A percentile compares a stretch with the other conserved stretches of the same genome.
Evolutionary conservation across 2,888 invertebrate species (phyloP).

Genomic region (Orchestes rusci): DNA sequence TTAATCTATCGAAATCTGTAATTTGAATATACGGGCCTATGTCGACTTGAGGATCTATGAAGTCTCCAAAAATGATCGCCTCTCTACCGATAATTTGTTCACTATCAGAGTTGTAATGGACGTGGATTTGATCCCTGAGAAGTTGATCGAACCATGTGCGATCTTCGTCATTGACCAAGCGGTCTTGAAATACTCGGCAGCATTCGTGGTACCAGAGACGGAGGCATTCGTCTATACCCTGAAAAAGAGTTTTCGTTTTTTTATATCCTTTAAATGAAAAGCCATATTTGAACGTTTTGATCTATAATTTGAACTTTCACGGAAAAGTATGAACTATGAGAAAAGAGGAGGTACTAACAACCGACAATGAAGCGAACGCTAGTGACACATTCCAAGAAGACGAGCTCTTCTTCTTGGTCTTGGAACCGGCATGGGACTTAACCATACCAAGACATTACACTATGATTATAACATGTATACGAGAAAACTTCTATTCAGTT

Average conservation of each 20-base stretch:
- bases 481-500: too few relatives aligned
- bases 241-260: not conserved
- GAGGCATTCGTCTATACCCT: slow-evolving; percentile 55
- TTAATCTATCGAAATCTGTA: slow-evolving; percentile 45
- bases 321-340: too few relatives aligned
- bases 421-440: too few relatives aligned
- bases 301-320: too few relatives aligned
- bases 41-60: slow-evolving; percentile 41
- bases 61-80: slow-evolving; percentile 52
- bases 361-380: too few relatives aligned
- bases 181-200: slow-evolving; percentile 79
- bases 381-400: too few relatives aligned
- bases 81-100: slow-evolving; percentile 46
- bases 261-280: too few relatives aligned
- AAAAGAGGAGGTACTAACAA: too few relatives aligned
- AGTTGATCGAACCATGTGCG: slow-evolving; percentile 63
- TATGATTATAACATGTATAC: too few relatives aligned
- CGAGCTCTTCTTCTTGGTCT: too few relatives aligned
- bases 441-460: too few relatives aligned
- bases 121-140: slow-evolving; percentile 50
- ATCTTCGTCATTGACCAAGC: slow-evolving; percentile 72
- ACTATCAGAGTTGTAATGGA: slow-evolving; percentile 51
- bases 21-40: slow-evolving; percentile 58
- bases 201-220: slow-evolving; percentile 89
- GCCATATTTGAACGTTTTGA: too few relatives aligned